phyloP scores from a whole-genome alignment of 2,888 invertebrate species.

The Leptopilina syphax region DNA sequence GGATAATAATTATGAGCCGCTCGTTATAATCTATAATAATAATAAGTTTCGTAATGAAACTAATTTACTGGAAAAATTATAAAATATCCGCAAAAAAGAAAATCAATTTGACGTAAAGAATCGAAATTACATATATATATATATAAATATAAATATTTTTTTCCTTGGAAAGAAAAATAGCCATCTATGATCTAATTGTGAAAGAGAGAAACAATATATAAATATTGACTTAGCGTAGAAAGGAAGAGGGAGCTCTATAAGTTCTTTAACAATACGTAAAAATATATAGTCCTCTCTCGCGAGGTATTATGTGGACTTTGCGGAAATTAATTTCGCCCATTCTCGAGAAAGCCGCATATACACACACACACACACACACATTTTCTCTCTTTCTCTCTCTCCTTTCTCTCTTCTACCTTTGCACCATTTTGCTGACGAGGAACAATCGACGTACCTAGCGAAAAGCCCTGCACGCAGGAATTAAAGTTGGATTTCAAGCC shows the following conservation, averaged over 20 bases:
- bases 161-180: background rate
- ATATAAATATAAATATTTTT: background rate
- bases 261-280: slow-evolving; percentile 21
- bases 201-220: background rate
- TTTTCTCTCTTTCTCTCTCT: too few relatives aligned
- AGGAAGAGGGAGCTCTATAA: background rate
- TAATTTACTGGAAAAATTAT: too few relatives aligned
- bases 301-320: slow-evolving; percentile 19
- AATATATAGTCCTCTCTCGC: background rate
- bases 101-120: background rate
- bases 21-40: too few relatives aligned
- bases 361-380: too few relatives aligned
- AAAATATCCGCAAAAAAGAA: background rate
- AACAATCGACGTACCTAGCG: slow-evolving; percentile 24
- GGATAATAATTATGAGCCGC: too few relatives aligned
- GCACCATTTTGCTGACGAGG: slow-evolving; percentile 36
- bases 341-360: slow-evolving; percentile 18
- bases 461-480: slow-evolving; percentile 26
- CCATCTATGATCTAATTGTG: slow-evolving; percentile 1
- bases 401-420: background rate
- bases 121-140: background rate
- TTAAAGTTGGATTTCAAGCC: slow-evolving; percentile 29
- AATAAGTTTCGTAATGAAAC: too few relatives aligned
- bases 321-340: slow-evolving; percentile 24
- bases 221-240: background rate